Base-by-base conservation (phyloP, 2,888 invertebrate genomes). In the Caradrina kadenii region DNA sequence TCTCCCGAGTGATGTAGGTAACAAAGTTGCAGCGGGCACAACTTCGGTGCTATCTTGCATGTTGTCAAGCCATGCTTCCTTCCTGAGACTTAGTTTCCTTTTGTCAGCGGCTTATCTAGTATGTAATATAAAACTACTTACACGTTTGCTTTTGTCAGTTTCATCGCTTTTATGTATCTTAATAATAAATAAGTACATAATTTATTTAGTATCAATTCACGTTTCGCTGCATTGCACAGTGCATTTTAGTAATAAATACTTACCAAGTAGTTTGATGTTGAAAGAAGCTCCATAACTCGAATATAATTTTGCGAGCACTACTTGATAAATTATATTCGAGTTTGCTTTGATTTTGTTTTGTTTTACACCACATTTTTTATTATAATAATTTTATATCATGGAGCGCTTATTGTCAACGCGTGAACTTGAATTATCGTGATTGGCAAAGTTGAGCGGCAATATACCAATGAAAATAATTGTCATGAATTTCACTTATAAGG, bases 11-110 rank as follows among this genome's bases (percentile, higher is more conserved):
- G 31, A 48, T 17, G 59, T 50, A 71, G 55, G 63, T 61, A 50
- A 55, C 55, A 50, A 35, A 71, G 64, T 64, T 62, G 56, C 53
- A 96, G 42, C 52, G 52, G 54, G 58, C 61, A 52, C 48, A 68
- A 79, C 48, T 73, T 62, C 11, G 50, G 71, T 63, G 62, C 72
- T 71, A 71, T 79, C 73, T 76, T 65, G 65, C 69, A 70, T 49
- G 56, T 58, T 50, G 65, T 65, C 55, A 59, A 65, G 76, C 35
- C 22, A 35, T 21, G 54, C 68, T 77, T 71, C 42, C 62, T 79
- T 79, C 68, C 64, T 56, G 42, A 52, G 58, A 55, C 68, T 48
- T 54, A 73, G 75, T 60, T 77, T 56, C 58, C 68, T 49, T 73
- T 74, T 73, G 79, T 73, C 63, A 67, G 54, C 55, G 15, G 62